Evolutionary conservation across 2,797 vertebrate genomes (phyloP).

Genomic region (Adelosebastes latens): DNA sequence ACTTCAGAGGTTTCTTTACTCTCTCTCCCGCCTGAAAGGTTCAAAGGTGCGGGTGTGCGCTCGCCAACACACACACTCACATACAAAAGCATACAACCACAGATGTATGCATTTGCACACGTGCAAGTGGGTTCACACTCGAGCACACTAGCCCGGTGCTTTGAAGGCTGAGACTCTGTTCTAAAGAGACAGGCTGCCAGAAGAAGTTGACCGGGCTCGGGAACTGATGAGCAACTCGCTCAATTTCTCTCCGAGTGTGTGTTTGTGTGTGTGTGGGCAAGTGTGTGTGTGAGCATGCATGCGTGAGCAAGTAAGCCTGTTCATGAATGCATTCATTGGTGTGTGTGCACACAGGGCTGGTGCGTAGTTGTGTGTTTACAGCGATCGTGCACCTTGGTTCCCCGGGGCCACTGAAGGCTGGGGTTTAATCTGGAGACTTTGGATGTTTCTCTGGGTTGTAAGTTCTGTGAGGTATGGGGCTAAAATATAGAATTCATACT

Average conservation of each 20-base stretch:
- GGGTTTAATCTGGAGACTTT: conserved; percentile 6
- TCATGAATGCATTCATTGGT: conserved; percentile 21
- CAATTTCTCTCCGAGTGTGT: conserved; percentile 20
- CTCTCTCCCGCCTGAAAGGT: conserved; percentile 52
- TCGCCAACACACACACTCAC: conserved; percentile 12
- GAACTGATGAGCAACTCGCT: conserved; percentile 55
- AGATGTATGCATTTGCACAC: not conserved
- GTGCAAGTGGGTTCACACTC: conserved; percentile 6
- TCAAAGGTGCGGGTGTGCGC: conserved; percentile 49
- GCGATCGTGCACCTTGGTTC: conserved; percentile 5
- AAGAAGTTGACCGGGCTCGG: conserved; percentile 53
- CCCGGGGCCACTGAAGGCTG: conserved; percentile 2
- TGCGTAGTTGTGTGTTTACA: conserved; percentile 31
- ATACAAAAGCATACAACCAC: not conserved
- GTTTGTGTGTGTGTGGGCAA: conserved; percentile 1
- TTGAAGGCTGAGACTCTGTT: conserved; percentile 63
- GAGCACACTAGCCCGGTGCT: conserved; percentile 36
- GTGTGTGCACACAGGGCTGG: not conserved
- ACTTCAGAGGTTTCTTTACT: conserved; percentile 70
- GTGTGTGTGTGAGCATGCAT: not conserved
- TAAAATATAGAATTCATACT: conserved; percentile 19
- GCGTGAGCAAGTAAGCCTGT: not conserved
- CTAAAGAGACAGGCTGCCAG: conserved; percentile 58
- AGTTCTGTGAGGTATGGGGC: not conserved
- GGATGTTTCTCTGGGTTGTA: not conserved